A percentile compares a stretch with the other conserved stretches of the same genome.
Conservation (phyloP, 2,888 invertebrate genomes). For the Syrista parreyssii region DNA sequence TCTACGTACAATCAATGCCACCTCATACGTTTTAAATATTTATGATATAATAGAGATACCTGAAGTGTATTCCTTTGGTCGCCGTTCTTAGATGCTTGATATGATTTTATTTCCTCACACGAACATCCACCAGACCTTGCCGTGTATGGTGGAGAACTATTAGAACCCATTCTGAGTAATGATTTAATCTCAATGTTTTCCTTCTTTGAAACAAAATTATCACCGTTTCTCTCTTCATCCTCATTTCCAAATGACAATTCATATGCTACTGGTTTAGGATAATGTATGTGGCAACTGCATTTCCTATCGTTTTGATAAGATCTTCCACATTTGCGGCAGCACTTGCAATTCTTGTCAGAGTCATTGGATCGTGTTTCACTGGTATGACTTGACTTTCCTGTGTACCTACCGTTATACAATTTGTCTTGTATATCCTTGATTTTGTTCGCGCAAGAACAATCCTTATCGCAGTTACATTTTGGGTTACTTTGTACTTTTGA, state of each 20-base stretch:
- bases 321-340: conserved; percentile 52
- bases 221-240: conserved; percentile 28
- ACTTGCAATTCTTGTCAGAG: conserved; percentile 36
- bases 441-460: conserved; percentile 38
- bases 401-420: conserved; percentile 10
- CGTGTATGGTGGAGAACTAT: conserved; percentile 22
- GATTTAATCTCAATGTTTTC: conserved; percentile 14
- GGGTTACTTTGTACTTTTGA: conserved; percentile 34
- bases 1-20: background rate
- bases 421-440: conserved; percentile 25
- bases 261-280: conserved; percentile 66
- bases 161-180: conserved; percentile 25
- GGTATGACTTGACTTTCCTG: conserved; percentile 12
- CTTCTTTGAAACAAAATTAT: conserved; percentile 14
- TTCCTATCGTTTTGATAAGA: conserved; percentile 47
- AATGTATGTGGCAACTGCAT: conserved; percentile 48
- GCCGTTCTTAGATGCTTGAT: conserved; percentile 18
- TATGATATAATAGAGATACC: conserved; percentile 28
- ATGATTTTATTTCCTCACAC: conserved; percentile 38
- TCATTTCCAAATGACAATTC: conserved; percentile 62
- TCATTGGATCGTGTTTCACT: conserved; percentile 18
- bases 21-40: background rate
- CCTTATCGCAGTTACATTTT: conserved; percentile 41
- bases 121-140: conserved; percentile 35
- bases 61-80: conserved; percentile 43